These are phyloP conservation scores for Eriocheir sinensis DNA, from an alignment of 1,140 invertebrate species.

Conservation along the genomic window DNA sequence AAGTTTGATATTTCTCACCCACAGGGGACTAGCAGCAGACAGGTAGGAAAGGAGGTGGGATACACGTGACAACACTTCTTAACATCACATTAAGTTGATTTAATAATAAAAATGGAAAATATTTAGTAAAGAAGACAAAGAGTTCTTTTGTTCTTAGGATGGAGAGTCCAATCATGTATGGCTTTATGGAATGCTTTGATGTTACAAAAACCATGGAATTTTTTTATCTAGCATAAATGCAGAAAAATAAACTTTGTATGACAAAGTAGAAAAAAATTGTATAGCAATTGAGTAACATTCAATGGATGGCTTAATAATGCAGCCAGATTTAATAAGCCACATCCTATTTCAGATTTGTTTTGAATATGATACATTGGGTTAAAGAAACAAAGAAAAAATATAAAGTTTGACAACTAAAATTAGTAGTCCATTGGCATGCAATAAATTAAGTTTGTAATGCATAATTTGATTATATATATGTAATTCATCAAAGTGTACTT, in stretches of 20 bases:
- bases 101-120: not conserved
- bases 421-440: not conserved
- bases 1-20: not conserved
- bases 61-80: not conserved
- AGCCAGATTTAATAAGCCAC: not conserved
- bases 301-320: not conserved
- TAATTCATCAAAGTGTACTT: slow-evolving; percentile 74
- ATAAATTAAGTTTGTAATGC: not conserved
- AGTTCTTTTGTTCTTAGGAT: not conserved
- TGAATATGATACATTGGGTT: not conserved
- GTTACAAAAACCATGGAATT: slow-evolving; percentile 16
- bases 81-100: not conserved
- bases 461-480: not conserved
- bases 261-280: not conserved
- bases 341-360: not conserved
- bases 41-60: not conserved
- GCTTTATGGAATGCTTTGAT: not conserved
- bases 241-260: not conserved
- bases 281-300: not conserved
- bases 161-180: not conserved
- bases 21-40: not conserved
- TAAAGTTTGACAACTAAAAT: not conserved
- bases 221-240: not conserved
- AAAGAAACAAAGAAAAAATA: not conserved
- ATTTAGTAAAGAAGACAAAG: not conserved